Conservation (phyloP, 1,140 invertebrate species). For the Melitaea cinxia region DNA sequence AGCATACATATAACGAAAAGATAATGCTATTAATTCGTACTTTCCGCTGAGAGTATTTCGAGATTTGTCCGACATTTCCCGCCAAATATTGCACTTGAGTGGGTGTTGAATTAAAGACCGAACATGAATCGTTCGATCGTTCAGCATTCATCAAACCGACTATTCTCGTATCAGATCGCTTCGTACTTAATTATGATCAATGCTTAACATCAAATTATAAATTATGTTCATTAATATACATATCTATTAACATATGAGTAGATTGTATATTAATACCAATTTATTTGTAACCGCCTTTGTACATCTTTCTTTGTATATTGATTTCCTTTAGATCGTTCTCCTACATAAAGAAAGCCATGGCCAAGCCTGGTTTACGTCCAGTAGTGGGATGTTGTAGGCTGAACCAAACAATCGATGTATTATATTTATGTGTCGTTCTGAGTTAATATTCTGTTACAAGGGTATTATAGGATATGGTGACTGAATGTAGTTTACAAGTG, state of each 20-base stretch:
- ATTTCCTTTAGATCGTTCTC: too few species aligned
- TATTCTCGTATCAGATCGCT: constrained; percentile 30
- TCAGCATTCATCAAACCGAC: constrained; percentile 30
- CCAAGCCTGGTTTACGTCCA: too few species aligned
- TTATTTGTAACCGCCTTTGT: too few species aligned
- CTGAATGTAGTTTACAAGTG: too few species aligned
- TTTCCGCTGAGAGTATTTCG: too few species aligned
- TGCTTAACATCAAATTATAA: constrained; percentile 28
- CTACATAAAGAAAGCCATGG: too few species aligned
- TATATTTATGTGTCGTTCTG: too few species aligned
- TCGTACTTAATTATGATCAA: constrained; percentile 31
- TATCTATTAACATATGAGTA: constrained; percentile 4
- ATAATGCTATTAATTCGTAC: not conserved
- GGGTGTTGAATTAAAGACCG: constrained; percentile 32
- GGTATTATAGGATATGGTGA: too few species aligned
- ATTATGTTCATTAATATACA: constrained; percentile 27
- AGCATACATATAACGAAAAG: not conserved
- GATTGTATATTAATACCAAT: not conserved
- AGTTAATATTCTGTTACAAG: too few species aligned
- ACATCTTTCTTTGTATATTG: too few species aligned
- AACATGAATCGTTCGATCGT: constrained; percentile 16
- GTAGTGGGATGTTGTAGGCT: too few species aligned
- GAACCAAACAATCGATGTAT: too few species aligned
- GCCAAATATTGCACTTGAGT: constrained; percentile 25
- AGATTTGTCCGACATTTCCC: constrained; percentile 20